A percentile compares a stretch with the other conserved stretches of the same genome.
Conservation (phyloP, 2,888 invertebrate species). For the Tenthredo livida region DNA sequence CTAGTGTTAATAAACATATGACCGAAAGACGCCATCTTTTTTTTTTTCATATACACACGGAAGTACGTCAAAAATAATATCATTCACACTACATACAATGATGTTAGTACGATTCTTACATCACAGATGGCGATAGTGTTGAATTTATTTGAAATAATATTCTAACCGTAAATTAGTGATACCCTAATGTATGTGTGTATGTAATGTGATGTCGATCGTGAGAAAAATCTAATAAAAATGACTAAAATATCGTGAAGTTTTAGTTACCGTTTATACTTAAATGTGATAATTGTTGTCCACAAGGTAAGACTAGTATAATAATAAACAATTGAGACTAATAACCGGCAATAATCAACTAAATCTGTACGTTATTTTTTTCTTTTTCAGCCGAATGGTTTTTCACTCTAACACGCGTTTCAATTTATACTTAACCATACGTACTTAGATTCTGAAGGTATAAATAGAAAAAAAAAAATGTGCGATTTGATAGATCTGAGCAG, state of each 20-base stretch:
- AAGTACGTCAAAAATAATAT: background rate
- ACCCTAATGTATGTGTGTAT: background rate
- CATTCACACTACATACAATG: no score
- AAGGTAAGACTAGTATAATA: background rate
- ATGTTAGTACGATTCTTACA: background rate
- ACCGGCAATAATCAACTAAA: background rate
- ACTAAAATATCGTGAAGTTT: background rate
- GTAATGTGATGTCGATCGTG: background rate
- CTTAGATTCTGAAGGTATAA: background rate
- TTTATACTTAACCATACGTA: background rate
- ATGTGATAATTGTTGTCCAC: background rate
- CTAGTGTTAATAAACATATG: constrained; percentile 28
- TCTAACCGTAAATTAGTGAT: constrained; percentile 18
- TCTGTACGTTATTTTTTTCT: background rate
- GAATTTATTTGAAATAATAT: background rate
- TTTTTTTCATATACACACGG: constrained; percentile 4
- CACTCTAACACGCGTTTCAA: background rate
- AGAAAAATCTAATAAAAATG: background rate
- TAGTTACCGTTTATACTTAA: background rate
- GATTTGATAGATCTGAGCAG: constrained; percentile 73
- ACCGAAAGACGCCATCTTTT: constrained; percentile 32
- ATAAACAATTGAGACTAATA: background rate
- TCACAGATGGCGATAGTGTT: background rate
- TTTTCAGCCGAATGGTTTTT: constrained; percentile 36
- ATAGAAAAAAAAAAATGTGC: constrained; percentile 63